Conservation (phyloP, 2,113 vertebrate genomes). For the Sigmodon hispidus region DNA sequence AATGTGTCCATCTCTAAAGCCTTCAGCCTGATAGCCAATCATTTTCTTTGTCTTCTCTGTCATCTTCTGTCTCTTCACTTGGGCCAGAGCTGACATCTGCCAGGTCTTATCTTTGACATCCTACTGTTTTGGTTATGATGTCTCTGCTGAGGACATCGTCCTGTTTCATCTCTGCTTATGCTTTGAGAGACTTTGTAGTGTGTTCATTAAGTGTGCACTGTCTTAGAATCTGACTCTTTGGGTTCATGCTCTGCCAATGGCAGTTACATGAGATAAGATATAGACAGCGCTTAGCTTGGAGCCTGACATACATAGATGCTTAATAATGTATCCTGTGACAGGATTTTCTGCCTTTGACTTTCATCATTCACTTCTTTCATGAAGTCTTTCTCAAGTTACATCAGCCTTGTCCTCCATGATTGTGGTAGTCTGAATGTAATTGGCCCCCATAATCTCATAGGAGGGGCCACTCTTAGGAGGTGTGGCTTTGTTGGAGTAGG, state of each 20-base stretch:
- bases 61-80: neutral
- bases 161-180: conserved; percentile 25
- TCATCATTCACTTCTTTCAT: neutral
- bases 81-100: neutral
- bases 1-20: neutral
- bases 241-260: conserved; percentile 52
- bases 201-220: conserved; percentile 41
- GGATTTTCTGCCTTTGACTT: conserved; percentile 18
- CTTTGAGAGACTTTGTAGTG: conserved; percentile 42
- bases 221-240: conserved; percentile 25
- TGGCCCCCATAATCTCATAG: neutral
- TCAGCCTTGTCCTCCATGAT: neutral
- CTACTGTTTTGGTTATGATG: conserved; percentile 35
- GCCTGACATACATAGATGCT: conserved; percentile 44
- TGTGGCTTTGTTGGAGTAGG: neutral
- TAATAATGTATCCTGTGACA: neutral
- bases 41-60: neutral
- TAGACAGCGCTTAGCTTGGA: conserved; percentile 37
- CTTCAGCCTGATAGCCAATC: neutral
- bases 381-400: conserved; percentile 4
- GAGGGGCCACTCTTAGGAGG: neutral
- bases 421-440: neutral
- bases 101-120: neutral
- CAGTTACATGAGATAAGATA: conserved; percentile 62
- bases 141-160: conserved; percentile 20